A percentile compares a stretch with the other conserved stretches of the same genome.
Conservation (phyloP, 2,888 invertebrate genomes). For the Falcaria lacertinaria region DNA sequence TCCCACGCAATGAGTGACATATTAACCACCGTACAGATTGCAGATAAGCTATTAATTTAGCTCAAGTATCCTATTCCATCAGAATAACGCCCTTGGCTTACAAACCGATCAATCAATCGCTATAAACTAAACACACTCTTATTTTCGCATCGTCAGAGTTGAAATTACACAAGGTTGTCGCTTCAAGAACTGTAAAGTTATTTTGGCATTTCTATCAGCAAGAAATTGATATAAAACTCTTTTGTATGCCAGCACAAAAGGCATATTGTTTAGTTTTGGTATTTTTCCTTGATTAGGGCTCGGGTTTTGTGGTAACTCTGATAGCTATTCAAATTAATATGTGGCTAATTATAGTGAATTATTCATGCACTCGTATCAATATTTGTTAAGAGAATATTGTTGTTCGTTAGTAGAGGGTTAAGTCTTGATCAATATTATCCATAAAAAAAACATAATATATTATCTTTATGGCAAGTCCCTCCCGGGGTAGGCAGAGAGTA, state of each 20-base stretch:
- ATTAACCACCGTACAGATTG: slow-evolving; percentile 66
- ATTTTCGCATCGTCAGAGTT: slow-evolving; percentile 12
- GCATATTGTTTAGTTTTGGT: slow-evolving; percentile 58
- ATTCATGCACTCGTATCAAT: too few relatives aligned
- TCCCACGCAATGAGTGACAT: slow-evolving; percentile 67
- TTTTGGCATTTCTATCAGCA: slow-evolving; percentile 30
- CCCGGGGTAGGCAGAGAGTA: too few relatives aligned
- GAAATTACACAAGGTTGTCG: slow-evolving; percentile 9
- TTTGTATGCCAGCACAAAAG: slow-evolving; percentile 56
- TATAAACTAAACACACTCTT: slow-evolving; percentile 4
- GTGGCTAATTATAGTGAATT: too few relatives aligned
- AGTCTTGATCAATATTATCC: too few relatives aligned
- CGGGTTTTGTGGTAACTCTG: too few relatives aligned
- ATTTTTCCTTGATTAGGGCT: slow-evolving; percentile 48
- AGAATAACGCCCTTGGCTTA: slow-evolving; percentile 41
- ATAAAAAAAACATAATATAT: too few relatives aligned
- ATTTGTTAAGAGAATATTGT: too few relatives aligned
- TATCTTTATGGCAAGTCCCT: too few relatives aligned
- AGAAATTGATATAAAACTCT: slow-evolving; percentile 62
- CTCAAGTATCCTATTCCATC: slow-evolving; percentile 65
- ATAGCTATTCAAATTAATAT: not conserved
- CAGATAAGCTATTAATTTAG: slow-evolving; percentile 75
- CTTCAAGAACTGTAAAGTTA: slow-evolving; percentile 1
- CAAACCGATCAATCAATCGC: slow-evolving; percentile 10
- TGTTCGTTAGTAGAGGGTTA: too few relatives aligned